Conservation (phyloP, 2,888 invertebrate species). For the Caenorhabditis sulstoni region DNA sequence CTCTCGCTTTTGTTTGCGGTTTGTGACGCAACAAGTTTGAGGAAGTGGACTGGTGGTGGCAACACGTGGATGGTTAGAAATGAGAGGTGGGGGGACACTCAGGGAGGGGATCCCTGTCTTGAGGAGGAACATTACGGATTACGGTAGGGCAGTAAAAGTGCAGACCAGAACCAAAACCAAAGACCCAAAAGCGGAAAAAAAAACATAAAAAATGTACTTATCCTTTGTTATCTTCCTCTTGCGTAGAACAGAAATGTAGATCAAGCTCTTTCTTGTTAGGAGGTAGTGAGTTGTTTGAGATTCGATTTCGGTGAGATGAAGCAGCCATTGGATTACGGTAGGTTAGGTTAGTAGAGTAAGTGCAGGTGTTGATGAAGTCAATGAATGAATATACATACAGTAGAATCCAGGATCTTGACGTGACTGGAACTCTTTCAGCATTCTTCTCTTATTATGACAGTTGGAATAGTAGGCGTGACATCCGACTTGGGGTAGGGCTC, state of each 20-base stretch:
- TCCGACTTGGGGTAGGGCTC: neutral
- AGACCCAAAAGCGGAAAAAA: neutral
- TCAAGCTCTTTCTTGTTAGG: neutral
- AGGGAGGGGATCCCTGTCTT: no score
- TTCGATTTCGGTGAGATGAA: slow-evolving; percentile 8
- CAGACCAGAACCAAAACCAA: no score
- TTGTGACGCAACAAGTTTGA: slow-evolving; percentile 34
- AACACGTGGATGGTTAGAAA: neutral
- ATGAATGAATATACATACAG: slow-evolving; percentile 20
- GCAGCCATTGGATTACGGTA: slow-evolving; percentile 15
- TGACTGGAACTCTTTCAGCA: slow-evolving; percentile 4
- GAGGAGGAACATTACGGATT: no score
- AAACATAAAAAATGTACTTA: neutral
- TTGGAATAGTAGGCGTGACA: slow-evolving; percentile 3
- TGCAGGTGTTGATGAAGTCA: neutral
- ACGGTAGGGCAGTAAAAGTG: no score
- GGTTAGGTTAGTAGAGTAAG: neutral
- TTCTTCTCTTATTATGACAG: neutral
- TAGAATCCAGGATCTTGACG: neutral
- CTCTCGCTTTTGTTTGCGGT: slow-evolving; percentile 21
- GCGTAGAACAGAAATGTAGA: neutral
- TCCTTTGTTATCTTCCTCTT: slow-evolving; percentile 2
- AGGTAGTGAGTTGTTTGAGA: slow-evolving; percentile 4
- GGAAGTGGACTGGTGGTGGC: slow-evolving; percentile 21
- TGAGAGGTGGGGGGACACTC: neutral